Base-by-base conservation (phyloP, 2,797 vertebrate species). In the Sciurus carolinensis region DNA sequence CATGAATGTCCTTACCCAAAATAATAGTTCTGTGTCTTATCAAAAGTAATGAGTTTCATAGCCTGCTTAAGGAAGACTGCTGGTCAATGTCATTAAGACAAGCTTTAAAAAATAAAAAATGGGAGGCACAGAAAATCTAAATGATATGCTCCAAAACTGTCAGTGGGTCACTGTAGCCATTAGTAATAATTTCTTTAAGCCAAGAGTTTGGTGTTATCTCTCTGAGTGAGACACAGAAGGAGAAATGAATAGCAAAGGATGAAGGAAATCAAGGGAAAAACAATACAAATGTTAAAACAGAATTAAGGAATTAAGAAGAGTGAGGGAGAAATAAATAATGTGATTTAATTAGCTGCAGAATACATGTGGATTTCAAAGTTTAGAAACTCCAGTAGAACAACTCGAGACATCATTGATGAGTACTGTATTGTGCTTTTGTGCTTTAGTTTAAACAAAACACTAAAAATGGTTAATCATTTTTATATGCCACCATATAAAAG, bases 71-170 rank as follows among this genome's bases (percentile, higher is more conserved):
- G 11, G n/a, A 92, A 64, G 50, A 69, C 1, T 36, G 26, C 44
- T 87, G 42, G 79, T 84, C 87, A 91, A 33, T 76, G 59, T 79
- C 47, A 44, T 93, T 91, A 84, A 85, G 69, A 75, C 30, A 83
- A 52, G 1, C 67, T 94, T 88, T 79, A 94, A 82, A 92, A 86
- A 92, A 91, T 76, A 89, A 86, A 69, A 95, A 92, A 85, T 7
- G 3, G 3, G 36, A 93, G 50, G 22, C 82, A 83, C 54, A 83
- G 22, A 88, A 87, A 57, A 95, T 79, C 52, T 93, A 96, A 93
- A 36, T 75, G 36, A 80, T 24, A 20, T 47, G 30, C 10, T 69
- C 71, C 42, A 80, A 91, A 73, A 62, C 67, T 87, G 59, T 93
- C 50, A 36, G 36, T 93, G n/a, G 62, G 62, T 96, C 62, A 87